Evolutionary conservation across 2,797 vertebrate species (phyloP).

Genomic region (Staurois parvus): DNA sequence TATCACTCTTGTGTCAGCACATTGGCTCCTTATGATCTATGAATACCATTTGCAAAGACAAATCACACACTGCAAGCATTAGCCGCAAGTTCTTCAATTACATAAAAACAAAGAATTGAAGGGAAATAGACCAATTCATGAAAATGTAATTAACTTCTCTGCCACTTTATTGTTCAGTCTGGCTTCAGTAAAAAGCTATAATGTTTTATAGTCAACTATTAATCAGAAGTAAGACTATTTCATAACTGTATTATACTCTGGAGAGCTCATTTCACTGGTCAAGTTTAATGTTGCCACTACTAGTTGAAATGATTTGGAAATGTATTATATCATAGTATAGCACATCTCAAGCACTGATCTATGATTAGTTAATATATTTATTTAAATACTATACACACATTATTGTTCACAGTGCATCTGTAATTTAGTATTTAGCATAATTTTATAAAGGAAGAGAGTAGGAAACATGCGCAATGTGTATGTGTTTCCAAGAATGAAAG

Average conservation of each 20-base stretch:
- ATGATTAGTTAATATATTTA: background rate
- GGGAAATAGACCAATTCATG: slow-evolving; percentile 63
- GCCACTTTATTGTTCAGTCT: slow-evolving; percentile 42
- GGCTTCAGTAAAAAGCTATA: slow-evolving; percentile 63
- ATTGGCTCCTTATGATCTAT: slow-evolving; percentile 69
- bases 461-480: too few species aligned
- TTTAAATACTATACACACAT: background rate
- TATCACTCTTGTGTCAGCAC: slow-evolving; percentile 40
- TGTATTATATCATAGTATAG: too few species aligned
- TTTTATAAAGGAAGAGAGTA: too few species aligned
- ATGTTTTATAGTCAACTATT: slow-evolving; percentile 41
- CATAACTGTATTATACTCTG: slow-evolving; percentile 19
- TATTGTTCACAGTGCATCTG: too few species aligned
- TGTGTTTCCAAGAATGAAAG: too few species aligned
- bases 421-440: too few species aligned
- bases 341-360: background rate
- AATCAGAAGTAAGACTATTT: slow-evolving; percentile 34
- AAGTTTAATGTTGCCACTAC: background rate
- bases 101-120: slow-evolving; percentile 68
- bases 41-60: slow-evolving; percentile 70
- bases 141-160: slow-evolving; percentile 63
- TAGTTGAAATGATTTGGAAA: background rate
- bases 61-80: slow-evolving; percentile 72
- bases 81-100: slow-evolving; percentile 61
- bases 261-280: slow-evolving; percentile 2